Percentiles rank a stretch among this genome's conserved stretches.
Evolutionary conservation across 2,888 invertebrate genomes (phyloP).

Genomic region (Cataglyphis albicans): DNA sequence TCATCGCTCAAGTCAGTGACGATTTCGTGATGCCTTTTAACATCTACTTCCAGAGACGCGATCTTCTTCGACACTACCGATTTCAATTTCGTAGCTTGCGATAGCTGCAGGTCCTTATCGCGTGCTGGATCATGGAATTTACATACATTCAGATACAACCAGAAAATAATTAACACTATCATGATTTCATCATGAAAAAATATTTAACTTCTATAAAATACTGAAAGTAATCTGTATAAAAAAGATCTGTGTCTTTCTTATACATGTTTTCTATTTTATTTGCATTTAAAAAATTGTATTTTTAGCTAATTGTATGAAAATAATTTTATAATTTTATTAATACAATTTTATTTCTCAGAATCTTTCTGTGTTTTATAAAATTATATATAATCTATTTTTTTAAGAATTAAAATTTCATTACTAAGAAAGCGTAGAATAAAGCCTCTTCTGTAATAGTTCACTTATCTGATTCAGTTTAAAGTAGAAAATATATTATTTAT

Average conservation of each 20-base stretch:
- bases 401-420: not conserved
- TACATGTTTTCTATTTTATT: not conserved
- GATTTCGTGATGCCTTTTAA: constrained; percentile 87
- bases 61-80: constrained; percentile 88
- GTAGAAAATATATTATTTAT: not conserved
- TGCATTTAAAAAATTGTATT: not conserved
- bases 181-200: not conserved
- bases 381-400: constrained; percentile 13
- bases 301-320: not conserved
- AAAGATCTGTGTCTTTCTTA: not conserved
- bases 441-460: not conserved
- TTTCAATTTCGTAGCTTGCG: constrained; percentile 87
- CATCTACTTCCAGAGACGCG: constrained; percentile 87
- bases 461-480: not conserved
- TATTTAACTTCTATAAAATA: not conserved
- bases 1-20: constrained; percentile 88
- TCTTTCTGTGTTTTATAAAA: not conserved
- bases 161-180: not conserved
- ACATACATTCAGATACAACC: not conserved
- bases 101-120: constrained; percentile 88
- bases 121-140: constrained; percentile 85
- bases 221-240: not conserved
- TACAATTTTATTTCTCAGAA: constrained; percentile 5
- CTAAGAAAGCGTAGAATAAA: not conserved
- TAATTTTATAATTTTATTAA: not conserved